Conservation (phyloP, 2,113 vertebrate species). For the Gallinago paraguaiae region DNA sequence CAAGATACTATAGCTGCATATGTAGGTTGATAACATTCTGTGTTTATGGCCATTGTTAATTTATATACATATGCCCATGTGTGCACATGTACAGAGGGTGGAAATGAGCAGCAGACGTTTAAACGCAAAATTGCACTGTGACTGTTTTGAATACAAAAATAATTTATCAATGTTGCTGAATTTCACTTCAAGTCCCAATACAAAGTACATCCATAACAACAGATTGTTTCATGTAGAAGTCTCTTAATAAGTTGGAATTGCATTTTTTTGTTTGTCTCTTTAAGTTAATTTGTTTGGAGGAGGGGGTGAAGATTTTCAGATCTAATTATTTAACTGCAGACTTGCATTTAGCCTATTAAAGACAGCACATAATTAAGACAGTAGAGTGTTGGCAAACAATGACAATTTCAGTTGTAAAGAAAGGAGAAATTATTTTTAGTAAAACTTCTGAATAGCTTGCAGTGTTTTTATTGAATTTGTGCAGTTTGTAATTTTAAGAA, state of each 20-base stretch:
- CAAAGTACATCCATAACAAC: background rate
- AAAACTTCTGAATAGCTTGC: background rate
- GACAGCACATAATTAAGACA: background rate
- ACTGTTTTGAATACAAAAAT: background rate
- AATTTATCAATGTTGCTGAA: background rate
- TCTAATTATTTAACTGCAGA: slow-evolving; percentile 1
- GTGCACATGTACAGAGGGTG: background rate
- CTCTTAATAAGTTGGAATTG: background rate
- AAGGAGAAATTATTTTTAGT: background rate
- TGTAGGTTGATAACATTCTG: background rate
- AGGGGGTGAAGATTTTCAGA: background rate
- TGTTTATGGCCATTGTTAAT: background rate
- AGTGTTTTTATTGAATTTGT: background rate
- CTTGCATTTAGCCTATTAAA: background rate
- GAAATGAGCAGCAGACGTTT: background rate
- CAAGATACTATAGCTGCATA: background rate
- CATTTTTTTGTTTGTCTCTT: background rate
- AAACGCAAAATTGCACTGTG: background rate
- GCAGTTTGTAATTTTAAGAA: background rate
- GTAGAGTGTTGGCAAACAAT: background rate
- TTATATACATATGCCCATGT: background rate
- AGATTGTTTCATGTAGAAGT: background rate
- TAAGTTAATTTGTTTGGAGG: background rate
- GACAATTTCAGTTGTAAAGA: background rate
- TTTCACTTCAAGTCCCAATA: background rate